Base-by-base conservation (phyloP, 2,888 invertebrate genomes). In the Lasioglossum leucozonium region DNA sequence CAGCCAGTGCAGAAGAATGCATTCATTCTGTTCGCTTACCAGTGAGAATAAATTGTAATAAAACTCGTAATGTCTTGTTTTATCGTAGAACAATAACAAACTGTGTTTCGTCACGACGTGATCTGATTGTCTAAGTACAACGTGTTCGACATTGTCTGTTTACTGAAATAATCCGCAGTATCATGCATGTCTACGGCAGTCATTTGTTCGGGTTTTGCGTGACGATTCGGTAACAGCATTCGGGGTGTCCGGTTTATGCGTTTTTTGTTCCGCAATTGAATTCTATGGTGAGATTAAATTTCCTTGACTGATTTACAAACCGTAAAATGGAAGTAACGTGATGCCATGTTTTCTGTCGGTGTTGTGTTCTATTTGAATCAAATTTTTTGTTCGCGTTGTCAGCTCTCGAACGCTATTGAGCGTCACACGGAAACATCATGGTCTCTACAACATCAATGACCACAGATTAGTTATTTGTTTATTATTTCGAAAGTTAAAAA, bases 281-380 rank as follows among this genome's bases (percentile, higher is more conserved):
- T 82, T 62, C 37, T 16, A 13, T 47, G 1, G 69, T 11, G 10
- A 8, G 44, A 30, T 73, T 74, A 58, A 79, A 79, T 13, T 2
- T 22, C 13, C 22, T 72, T 30, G 26, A 71, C 58, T 58, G 16
- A 42, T 30, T 30, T 26, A 16, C 40, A 79, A 30, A 44, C 4
- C 58, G 42, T 58, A 51, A 58, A 16, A 11, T 6, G 18, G 26
- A 18, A 55, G 42, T 72, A 34, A 42, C 30, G n/a, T 16, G 37
- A 42, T 34, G 51, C 37, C 37, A 37, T 62, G 44, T 47, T n/a
- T 62, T 34, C 30, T 2, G 30, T 37, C 42, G 22, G 42, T 44
- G n/a, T 47, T 6, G 69, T 18, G 42, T 37, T 37, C 58, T 22
- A 67, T 47, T n/a, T 26, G 42, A 62, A 37, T 37, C 44, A 34